Base-by-base conservation (phyloP, 1,140 invertebrate genomes). In the Lycorma delicatula region DNA sequence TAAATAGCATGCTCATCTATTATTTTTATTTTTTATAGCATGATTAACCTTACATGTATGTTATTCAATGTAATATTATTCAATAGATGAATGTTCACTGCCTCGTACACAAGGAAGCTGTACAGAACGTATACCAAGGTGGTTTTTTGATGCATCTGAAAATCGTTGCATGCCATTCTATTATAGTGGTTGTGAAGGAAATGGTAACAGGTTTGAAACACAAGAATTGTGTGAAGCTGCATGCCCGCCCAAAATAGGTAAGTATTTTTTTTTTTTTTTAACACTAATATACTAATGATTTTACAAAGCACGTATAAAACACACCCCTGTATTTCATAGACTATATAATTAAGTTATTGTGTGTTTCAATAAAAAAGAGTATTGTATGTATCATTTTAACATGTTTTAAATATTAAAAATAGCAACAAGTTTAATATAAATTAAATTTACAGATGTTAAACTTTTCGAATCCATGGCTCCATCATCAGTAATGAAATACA, bases 91-190 rank as follows among this genome's bases (percentile, higher is more conserved):
- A 70, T 97, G 94, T 77, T 79, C 79, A 65, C 75, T 90, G 68
- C 84, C 87, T 60, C 81, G 85, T 73, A 80, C 81, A 59, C 79
- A 80, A 63, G 93, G 92, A 72, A 83, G 83, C 69, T 96, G 93
- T 76, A 81, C 79, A 44, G 84, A 88, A 63, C 83, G 83, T 62
- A 70, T 84, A 49, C 77, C 89, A 26, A 77, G 81, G 63, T 97
- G 92, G 92, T 87, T 86, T 73, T 97, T 90, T 77, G 89, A 93
- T 71, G 75, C 78, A 44, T 76, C 79, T 27, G 85, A 92, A 71
- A 88, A 92, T 70, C 81, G 86, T 55, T 98, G 95, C 80, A 79
- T 87, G 77, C 90, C 91, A 44, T 98, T 98, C 80, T 93, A 93
- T 80, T 97, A 91, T 77, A 85, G 84, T 58, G 93, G 93, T 61